Conservation (phyloP, 2,888 invertebrate genomes). For the Eurois occulta region DNA sequence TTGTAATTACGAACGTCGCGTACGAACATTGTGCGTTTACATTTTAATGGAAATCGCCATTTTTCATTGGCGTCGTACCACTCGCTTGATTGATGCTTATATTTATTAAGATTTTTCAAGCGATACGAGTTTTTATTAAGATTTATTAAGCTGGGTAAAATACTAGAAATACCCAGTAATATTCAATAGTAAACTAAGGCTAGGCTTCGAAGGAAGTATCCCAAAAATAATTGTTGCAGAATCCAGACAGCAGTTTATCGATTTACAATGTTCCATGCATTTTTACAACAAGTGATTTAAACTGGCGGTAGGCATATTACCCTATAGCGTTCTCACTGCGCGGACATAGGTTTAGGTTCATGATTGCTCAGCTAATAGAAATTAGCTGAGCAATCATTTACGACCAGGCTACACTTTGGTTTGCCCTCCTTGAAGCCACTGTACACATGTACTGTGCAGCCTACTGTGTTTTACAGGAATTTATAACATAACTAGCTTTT, state of each 20-base stretch:
- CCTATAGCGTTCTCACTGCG: neutral
- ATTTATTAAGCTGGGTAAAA: neutral
- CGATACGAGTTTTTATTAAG: conserved; percentile 34
- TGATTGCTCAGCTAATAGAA: no score
- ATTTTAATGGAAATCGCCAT: conserved; percentile 82
- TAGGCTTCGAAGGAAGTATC: neutral
- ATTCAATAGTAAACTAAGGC: neutral
- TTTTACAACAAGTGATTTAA: neutral
- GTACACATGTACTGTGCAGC: no score
- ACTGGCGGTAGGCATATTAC: neutral
- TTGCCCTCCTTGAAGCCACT: conserved; percentile 88
- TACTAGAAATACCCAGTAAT: neutral
- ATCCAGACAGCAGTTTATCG: neutral
- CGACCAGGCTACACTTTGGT: conserved; percentile 91
- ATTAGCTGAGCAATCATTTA: no score
- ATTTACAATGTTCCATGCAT: neutral
- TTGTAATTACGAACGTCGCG: conserved; percentile 82
- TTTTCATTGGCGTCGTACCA: conserved; percentile 80
- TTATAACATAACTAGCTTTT: no score
- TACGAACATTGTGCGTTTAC: conserved; percentile 75
- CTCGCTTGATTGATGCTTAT: conserved; percentile 83
- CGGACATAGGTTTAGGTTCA: no score
- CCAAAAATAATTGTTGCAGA: neutral
- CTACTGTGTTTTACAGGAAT: no score
- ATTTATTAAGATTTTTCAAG: conserved; percentile 82